These are phyloP conservation scores for Meloidogyne chitwoodi DNA, from an alignment of 1,140 invertebrate species.

Conservation along the genomic window DNA sequence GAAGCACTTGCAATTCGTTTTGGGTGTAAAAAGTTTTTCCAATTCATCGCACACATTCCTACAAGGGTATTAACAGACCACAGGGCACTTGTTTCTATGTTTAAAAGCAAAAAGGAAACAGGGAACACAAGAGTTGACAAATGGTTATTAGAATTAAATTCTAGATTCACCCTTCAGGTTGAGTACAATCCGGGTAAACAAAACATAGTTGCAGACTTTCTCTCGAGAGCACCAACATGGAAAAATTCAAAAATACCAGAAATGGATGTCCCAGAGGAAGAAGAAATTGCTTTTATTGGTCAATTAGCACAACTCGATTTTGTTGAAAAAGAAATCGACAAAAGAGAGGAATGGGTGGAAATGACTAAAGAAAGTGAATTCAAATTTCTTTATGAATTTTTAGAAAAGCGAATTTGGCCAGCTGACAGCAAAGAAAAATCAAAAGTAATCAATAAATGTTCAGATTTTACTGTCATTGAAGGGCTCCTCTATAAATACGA, in stretches of 20 bases:
- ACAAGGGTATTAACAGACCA: slow-evolving; percentile 8
- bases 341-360: neutral
- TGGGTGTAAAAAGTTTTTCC: neutral
- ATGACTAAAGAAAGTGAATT: neutral
- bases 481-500: neutral
- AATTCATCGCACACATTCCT: slow-evolving; percentile 5
- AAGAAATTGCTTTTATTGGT: too few species aligned
- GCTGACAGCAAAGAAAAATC: neutral
- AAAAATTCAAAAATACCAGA: neutral
- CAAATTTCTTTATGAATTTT: neutral
- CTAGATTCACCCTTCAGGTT: neutral
- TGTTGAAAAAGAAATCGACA: neutral
- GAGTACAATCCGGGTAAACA: neutral
- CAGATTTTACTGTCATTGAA: neutral
- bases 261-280: neutral
- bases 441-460: neutral
- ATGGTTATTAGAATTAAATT: neutral
- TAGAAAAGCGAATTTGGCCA: neutral
- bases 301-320: neutral
- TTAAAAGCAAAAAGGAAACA: neutral
- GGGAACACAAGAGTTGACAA: neutral
- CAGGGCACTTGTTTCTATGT: neutral
- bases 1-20: slow-evolving; percentile 11
- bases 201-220: neutral
- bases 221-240: neutral